Evolutionary conservation across 2,888 invertebrate genomes (phyloP).

Genomic region (Pheosia tremula): DNA sequence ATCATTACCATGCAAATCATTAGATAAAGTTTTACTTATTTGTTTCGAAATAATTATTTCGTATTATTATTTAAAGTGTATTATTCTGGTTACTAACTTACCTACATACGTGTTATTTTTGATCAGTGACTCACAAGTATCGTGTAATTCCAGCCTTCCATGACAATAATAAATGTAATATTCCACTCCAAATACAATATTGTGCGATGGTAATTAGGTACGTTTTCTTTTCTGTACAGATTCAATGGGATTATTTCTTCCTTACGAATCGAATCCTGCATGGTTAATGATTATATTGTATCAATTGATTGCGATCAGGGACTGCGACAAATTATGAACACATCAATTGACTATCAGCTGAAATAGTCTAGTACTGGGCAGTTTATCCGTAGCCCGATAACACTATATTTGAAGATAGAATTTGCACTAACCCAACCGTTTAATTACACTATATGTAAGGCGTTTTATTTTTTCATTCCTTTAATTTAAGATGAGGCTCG

Average conservation of each 20-base stretch:
- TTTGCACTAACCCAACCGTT: background rate
- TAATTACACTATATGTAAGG: background rate
- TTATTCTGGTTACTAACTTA: background rate
- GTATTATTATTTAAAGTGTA: background rate
- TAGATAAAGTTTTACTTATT: too few species aligned
- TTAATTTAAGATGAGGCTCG: constrained; percentile 1
- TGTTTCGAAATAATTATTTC: too few species aligned
- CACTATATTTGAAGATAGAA: too few species aligned
- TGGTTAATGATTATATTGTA: too few species aligned
- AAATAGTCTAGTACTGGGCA: too few species aligned
- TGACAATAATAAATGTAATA: background rate
- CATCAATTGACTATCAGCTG: too few species aligned
- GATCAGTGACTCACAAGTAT: background rate
- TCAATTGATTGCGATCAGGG: too few species aligned
- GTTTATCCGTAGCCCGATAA: too few species aligned
- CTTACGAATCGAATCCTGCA: too few species aligned
- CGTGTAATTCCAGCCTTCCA: background rate
- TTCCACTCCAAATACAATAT: background rate
- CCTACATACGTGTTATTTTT: background rate
- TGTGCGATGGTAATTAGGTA: background rate
- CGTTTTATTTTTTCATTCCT: constrained; percentile 1
- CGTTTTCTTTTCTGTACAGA: background rate
- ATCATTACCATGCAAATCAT: too few species aligned
- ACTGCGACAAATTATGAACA: too few species aligned
- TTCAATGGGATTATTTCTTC: background rate